Evolutionary conservation across 2,113 vertebrate species (phyloP), one percentile per base, ranked within the genome.

Genomic region (Sturnira hondurensis): DNA sequence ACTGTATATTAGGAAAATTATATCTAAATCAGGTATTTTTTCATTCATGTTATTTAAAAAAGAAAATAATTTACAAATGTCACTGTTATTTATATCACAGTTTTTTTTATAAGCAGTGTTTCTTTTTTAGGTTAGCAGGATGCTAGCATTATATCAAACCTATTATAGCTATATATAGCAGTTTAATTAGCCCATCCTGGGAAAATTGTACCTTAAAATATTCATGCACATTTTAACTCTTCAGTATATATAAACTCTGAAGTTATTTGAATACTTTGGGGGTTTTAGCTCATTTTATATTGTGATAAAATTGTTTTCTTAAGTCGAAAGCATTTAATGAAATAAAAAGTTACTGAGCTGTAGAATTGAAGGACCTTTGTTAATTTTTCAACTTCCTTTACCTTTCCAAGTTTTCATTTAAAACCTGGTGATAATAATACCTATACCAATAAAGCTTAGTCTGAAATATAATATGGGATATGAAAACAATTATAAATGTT

Each of bases 281-380:
- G 5, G 16, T 86, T 87, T 82, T 26, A 61, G 43, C 43, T 73
- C 24, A 78, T 86, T 10, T 13, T 68, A 41, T 61, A 36, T 43
- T 89, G 2, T 67, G n/a, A 93, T 80, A 86, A 90, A 92, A 41
- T 80, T 91, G 19, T 80, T 95, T 95, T 58, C 68, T 80, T 96
- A 61, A 68, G 52, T 81, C 22, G 20, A 86, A 91, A 16, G 87
- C 24, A 82, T 38, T 89, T 16, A 68, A 58, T 74, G 19, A 78
- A n/a, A 19, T 70, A 68, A 92, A 94, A 93, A 76, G 2, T 65
- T 94, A 82, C 15, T 6, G 3, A 70, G 4, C 4, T 52, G 14
- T 38, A 86, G 47, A 83, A 13, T 7, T 83, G 77, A 94, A 65
- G 14, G 7, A 58, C n/a, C 41, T 91, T 19, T 88, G 77, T 93